phyloP scores from a whole-genome alignment of 2,113 vertebrate species.

The Sialia sialis region DNA sequence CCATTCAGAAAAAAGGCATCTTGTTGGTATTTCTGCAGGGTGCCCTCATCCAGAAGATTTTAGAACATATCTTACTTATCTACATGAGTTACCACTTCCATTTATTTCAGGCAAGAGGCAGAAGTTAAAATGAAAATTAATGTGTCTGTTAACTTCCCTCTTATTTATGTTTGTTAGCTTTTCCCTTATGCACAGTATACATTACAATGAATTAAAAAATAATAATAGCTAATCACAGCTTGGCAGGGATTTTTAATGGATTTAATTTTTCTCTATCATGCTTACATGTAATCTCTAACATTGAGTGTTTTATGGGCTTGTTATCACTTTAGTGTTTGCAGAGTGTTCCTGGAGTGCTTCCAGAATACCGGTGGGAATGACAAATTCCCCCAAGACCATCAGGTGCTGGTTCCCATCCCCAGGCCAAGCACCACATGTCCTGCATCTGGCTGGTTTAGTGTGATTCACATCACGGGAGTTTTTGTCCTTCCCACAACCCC shows the following conservation, averaged over 20 bases:
- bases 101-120: not conserved
- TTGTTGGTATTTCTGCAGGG: not conserved
- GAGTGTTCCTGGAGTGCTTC: not conserved
- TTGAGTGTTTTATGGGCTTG: slow-evolving; percentile 2
- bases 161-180: slow-evolving; percentile 23
- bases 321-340: not conserved
- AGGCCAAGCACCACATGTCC: not conserved
- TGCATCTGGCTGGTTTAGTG: not conserved
- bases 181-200: not conserved
- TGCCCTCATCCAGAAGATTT: not conserved
- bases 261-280: slow-evolving; percentile 19
- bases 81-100: not conserved
- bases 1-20: not conserved
- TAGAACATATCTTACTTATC: not conserved
- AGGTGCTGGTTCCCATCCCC: not conserved
- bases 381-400: not conserved
- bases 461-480: not conserved
- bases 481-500: not conserved
- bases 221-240: not conserved
- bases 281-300: slow-evolving; percentile 12
- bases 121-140: slow-evolving; percentile 25
- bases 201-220: slow-evolving; percentile 50
- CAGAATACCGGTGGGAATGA: not conserved
- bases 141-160: not conserved
- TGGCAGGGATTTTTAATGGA: slow-evolving; percentile 41